Base-by-base conservation (phyloP, 2,113 vertebrate species). In the Sylvietta virens region DNA sequence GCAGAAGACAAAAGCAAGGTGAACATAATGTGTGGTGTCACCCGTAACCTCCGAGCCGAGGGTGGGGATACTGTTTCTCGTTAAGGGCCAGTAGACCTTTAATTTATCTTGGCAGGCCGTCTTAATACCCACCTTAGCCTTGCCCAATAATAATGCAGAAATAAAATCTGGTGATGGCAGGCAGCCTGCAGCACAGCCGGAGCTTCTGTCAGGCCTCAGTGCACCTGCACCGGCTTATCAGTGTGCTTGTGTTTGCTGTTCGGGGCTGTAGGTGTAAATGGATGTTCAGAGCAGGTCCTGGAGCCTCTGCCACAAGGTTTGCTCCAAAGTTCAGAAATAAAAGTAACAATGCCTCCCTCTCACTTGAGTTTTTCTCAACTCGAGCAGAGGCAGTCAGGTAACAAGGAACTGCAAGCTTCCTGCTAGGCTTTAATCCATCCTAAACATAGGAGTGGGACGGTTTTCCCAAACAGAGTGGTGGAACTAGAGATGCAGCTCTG, bases 31-130 rank as follows among this genome's bases (percentile, higher is more conserved):
- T 53, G 37, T 8, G 1, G 64, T 93, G 90, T 97, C 94, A 90
- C 92, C 85, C 11, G 4, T 94, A 90, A 86, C 90, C 88, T 93
- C 79, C 6, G 37, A 94, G 80, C 65, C 44, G 76, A 86, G 94
- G 83, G 60, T 88, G 69, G 56, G 60, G 88, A 93, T 93, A 95
- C 88, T 94, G 95, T 81, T 96, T 93, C 92, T 88, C 70, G 64
- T 95, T 92, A 86, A 92, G 76, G 82, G 72, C 88, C 64, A 18
- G 72, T 1, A 73, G 92, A 90, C 47, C 76, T 96, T 96, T 95
- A 90, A 92, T 97, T 95, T 96, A 51, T 93, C 94, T 96, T 93
- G 92, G 91, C 96, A 93, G 92, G 72, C 80, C 45, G 51, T 90
- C 80, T 81, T 82, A 93, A 86, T 92, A 93, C 76, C 86, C 82